Percentiles rank a stretch among this genome's conserved stretches.
Evolutionary conservation across 2,797 vertebrate species (phyloP).

Genomic region (Enteromius mattozi): DNA sequence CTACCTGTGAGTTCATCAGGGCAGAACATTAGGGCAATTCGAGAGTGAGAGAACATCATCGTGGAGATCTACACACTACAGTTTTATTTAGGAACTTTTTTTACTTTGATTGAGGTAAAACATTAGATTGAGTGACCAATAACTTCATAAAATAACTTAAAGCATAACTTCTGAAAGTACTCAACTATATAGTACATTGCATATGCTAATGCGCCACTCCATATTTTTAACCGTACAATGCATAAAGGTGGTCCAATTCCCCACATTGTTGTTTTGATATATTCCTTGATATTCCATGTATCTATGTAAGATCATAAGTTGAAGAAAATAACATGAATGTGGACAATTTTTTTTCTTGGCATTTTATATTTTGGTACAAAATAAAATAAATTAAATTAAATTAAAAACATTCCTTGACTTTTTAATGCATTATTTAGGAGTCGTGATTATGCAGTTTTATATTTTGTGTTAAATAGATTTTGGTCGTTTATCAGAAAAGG

Average conservation of each 20-base stretch:
- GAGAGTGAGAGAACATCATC: background rate
- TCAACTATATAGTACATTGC: background rate
- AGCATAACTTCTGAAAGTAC: background rate
- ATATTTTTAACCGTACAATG: background rate
- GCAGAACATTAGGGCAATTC: conserved; percentile 58
- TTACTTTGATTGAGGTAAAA: background rate
- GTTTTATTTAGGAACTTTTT: background rate
- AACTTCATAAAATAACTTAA: background rate
- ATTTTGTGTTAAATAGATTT: background rate
- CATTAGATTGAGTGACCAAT: background rate
- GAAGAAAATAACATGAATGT: background rate
- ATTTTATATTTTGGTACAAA: background rate
- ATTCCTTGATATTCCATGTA: background rate
- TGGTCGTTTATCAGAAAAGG: background rate
- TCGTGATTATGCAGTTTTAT: background rate
- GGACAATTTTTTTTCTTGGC: background rate
- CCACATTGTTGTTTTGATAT: background rate
- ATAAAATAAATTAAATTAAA: background rate
- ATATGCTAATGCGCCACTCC: background rate
- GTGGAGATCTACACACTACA: background rate
- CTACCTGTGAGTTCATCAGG: conserved; percentile 68
- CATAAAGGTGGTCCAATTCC: background rate
- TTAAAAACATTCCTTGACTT: background rate
- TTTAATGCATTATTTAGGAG: background rate
- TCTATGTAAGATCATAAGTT: background rate